phyloP scores from a whole-genome alignment of 2,888 invertebrate genomes.

The Lasioglossum calceatum region DNA sequence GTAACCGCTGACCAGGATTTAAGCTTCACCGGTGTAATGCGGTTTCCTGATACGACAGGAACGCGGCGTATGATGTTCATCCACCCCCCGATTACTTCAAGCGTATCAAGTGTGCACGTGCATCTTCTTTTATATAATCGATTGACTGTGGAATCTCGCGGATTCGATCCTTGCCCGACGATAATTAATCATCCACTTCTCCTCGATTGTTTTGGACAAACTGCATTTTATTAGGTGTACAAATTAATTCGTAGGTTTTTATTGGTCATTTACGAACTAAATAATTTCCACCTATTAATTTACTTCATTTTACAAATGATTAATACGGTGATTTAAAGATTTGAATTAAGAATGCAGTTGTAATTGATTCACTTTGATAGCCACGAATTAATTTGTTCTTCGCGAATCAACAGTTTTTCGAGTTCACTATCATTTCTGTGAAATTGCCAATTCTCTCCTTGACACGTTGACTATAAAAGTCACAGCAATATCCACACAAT shows the following conservation, averaged over 20 bases:
- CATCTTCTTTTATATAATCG: not conserved
- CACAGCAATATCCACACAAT: not conserved
- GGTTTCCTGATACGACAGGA: slow-evolving; percentile 41
- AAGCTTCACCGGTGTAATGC: slow-evolving; percentile 39
- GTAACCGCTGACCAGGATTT: slow-evolving; percentile 64
- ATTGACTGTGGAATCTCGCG: not conserved
- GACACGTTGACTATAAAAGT: not conserved
- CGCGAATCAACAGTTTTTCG: no score
- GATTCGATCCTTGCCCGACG: not conserved
- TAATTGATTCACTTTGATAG: no score
- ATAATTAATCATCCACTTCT: no score
- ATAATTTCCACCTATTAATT: no score
- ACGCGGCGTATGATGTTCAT: not conserved
- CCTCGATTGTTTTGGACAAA: not conserved
- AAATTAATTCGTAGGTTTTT: not conserved
- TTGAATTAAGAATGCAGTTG: not conserved
- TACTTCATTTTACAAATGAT: no score
- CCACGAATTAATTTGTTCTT: not conserved
- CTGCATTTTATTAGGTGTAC: not conserved
- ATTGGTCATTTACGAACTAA: not conserved
- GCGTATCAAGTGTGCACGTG: not conserved
- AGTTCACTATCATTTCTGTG: no score
- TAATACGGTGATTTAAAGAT: no score
- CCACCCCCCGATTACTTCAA: not conserved
- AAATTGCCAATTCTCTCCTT: not conserved